A percentile compares a stretch with the other conserved stretches of the same genome.
Evolutionary conservation across 2,797 vertebrate species (phyloP).

Genomic region (Crypturellus tataupa): DNA sequence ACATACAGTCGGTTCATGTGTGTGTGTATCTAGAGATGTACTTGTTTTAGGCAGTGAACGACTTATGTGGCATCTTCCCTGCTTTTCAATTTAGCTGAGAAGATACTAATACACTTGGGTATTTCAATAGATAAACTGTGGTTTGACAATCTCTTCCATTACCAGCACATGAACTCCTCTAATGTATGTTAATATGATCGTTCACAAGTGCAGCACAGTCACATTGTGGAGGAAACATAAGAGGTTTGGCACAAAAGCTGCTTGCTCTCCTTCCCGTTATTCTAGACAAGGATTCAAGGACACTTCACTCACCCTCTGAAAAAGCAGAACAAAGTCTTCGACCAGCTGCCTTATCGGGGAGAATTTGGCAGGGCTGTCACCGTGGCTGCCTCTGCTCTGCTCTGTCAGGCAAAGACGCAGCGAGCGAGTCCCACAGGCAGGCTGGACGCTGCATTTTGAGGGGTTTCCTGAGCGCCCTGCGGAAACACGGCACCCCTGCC

Average conservation of each 20-base stretch:
- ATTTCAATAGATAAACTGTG: conserved; percentile 29
- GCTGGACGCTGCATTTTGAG: background rate
- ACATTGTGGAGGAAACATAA: background rate
- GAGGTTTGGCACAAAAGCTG: conserved; percentile 44
- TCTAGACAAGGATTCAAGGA: conserved; percentile 19
- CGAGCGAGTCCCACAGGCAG: too few relatives aligned
- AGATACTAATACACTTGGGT: background rate
- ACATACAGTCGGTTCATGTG: background rate
- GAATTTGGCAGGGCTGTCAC: background rate
- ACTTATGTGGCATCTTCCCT: background rate
- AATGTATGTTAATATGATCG: conserved; percentile 45
- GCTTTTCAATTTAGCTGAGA: background rate
- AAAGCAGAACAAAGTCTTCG: conserved; percentile 26
- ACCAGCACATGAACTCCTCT: conserved; percentile 1
- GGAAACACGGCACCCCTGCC: too few relatives aligned
- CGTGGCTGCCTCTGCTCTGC: background rate
- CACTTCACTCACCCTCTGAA: background rate
- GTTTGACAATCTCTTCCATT: conserved; percentile 3
- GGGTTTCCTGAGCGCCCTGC: background rate
- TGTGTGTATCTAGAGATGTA: background rate
- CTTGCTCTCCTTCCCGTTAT: conserved; percentile 23
- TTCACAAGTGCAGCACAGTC: conserved; percentile 50
- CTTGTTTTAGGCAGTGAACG: background rate
- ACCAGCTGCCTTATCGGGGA: conserved; percentile 13
- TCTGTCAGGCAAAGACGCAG: background rate